Base-by-base conservation (phyloP, 2,888 invertebrate genomes). In the Phlogophora meticulosa region DNA sequence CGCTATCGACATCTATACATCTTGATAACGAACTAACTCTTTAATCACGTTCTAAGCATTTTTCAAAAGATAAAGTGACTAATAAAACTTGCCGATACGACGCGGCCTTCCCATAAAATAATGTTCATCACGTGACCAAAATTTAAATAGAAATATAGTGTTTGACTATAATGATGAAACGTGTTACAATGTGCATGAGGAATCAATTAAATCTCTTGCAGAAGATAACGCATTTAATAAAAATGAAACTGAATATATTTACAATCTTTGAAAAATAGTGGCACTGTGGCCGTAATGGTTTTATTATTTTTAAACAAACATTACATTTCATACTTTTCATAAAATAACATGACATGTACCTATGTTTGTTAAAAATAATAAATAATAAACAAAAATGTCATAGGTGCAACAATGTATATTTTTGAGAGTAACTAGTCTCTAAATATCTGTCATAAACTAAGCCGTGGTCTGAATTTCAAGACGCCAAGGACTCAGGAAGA, bases 1-100 rank as follows among this genome's bases (percentile, higher is more conserved):
- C 72, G 64, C 36, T 71, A 65, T 80, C 82, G 46, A 51, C 32
- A 71, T 77, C 76, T 62, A 53, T 36, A 55, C 49, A 80, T 78
- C 82, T 69, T 71, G 81, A 81, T 82, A 78, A 55, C 36, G 36
- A 60, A 63, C 40, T 49, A 43, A 57, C 60, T 64, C 57, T 66
- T 62, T 75, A 24, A 65, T 48, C 79, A 80, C 81, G 78, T 77
- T 59, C 55, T 34, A 57, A 56, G 2, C 49, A 62, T 58, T 66
- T 72, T 66, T 65, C 72, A 0, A 53, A 59, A 58, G 60, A 69
- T 78, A 48, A 61, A 42, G 57, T 64, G 9, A 55, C 17, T 64
- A 58, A 72, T 51, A 28, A 46, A 58, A 53, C 15, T 55, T 10
- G 10, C 70, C 20, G 48, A 65, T 65, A 51, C 22, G 15, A 38